These are phyloP conservation scores for Drosophila maculinotata DNA, from an alignment of 2,888 invertebrate species.

Conservation along the genomic window DNA sequence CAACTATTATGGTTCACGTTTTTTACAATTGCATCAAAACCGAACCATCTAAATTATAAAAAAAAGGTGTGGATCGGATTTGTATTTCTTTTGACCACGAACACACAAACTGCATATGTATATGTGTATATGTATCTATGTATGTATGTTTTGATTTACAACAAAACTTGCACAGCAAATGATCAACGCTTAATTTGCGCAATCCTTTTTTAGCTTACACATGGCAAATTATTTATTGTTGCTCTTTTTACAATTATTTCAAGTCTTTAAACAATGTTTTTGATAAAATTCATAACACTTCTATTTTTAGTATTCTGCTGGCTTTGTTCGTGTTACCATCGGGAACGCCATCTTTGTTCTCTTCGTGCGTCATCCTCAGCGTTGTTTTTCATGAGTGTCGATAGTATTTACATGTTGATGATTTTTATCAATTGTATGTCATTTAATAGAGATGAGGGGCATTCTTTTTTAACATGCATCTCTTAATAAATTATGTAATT, in stretches of 20 bases:
- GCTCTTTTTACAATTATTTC: conserved; percentile 29
- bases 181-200: conserved; percentile 41
- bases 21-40: conserved; percentile 19
- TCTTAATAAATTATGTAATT: background rate
- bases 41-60: conserved; percentile 30
- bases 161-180: conserved; percentile 48
- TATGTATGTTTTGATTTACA: conserved; percentile 54
- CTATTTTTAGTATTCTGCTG: conserved; percentile 55
- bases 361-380: conserved; percentile 63
- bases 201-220: conserved; percentile 52
- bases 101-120: conserved; percentile 44
- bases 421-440: background rate
- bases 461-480: background rate
- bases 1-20: conserved; percentile 24
- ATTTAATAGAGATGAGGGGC: background rate
- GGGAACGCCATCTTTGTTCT: conserved; percentile 68
- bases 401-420: conserved; percentile 37
- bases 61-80: conserved; percentile 51
- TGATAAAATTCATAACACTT: conserved; percentile 45
- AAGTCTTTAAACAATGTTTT: conserved; percentile 36
- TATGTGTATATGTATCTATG: conserved; percentile 33
- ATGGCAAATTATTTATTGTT: conserved; percentile 33
- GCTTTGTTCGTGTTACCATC: conserved; percentile 65
- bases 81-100: conserved; percentile 63
- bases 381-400: conserved; percentile 45